phyloP scores from a whole-genome alignment of 2,888 invertebrate genomes.

The Pollenia amentaria region DNA sequence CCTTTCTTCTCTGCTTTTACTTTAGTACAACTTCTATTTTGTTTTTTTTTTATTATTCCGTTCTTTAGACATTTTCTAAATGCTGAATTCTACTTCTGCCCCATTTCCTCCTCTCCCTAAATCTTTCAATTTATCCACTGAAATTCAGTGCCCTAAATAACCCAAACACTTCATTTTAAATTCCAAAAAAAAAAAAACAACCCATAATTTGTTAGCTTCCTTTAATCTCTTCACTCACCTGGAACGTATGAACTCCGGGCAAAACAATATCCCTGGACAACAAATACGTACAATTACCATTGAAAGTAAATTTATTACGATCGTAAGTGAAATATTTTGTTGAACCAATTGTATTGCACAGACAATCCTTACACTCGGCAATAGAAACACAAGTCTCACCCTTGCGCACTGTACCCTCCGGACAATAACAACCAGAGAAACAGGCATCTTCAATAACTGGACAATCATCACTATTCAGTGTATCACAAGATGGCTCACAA shows the following conservation, averaged over 20 bases:
- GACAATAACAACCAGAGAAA: slow-evolving; percentile 94
- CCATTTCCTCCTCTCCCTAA: too few species aligned
- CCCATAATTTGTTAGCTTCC: background rate
- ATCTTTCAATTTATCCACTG: too few species aligned
- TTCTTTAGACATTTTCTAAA: too few species aligned
- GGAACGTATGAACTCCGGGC: slow-evolving; percentile 84
- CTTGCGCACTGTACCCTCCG: slow-evolving; percentile 89
- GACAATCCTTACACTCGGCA: slow-evolving; percentile 91
- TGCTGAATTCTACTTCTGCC: too few species aligned
- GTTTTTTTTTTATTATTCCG: too few species aligned
- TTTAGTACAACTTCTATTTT: too few species aligned
- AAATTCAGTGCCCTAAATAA: background rate
- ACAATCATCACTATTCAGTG: slow-evolving; percentile 87
- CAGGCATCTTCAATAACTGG: slow-evolving; percentile 88
- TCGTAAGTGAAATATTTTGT: slow-evolving; percentile 94
- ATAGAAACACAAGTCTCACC: slow-evolving; percentile 89
- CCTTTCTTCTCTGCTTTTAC: too few species aligned
- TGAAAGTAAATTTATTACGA: slow-evolving; percentile 90
- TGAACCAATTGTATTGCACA: slow-evolving; percentile 91
- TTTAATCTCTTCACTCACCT: slow-evolving; percentile 75
- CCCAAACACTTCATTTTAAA: background rate
- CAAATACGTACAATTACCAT: slow-evolving; percentile 94
- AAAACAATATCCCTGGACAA: slow-evolving; percentile 88
- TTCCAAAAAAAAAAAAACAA: slow-evolving; percentile 5
- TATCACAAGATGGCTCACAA: slow-evolving; percentile 92